These are phyloP conservation scores for Paragorgia papillata DNA, from an alignment of 92 coral and sea anemone genomes.

Conservation along the genomic window DNA sequence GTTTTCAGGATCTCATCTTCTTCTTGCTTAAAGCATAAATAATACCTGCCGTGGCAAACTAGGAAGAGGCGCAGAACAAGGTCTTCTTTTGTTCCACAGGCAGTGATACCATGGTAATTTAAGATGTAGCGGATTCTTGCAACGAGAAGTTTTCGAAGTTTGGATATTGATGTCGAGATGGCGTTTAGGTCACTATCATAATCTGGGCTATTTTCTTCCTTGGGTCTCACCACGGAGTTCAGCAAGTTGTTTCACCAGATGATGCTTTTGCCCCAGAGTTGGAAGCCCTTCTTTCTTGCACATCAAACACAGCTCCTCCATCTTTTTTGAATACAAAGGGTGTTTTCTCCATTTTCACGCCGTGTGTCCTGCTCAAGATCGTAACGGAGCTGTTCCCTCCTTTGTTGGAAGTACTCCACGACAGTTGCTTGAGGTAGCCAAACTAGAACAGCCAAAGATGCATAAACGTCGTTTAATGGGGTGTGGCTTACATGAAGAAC, in stretches of 20 bases:
- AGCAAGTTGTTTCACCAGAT: conserved; percentile 42
- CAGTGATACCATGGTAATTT: conserved; percentile 38
- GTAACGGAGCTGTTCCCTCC: conserved; percentile 18
- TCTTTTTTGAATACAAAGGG: conserved; percentile 44
- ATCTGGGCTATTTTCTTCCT: neutral
- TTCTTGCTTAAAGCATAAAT: conserved; percentile 19
- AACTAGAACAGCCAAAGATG: neutral
- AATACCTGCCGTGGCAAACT: conserved; percentile 6
- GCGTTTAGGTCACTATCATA: conserved; percentile 23
- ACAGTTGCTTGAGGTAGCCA: conserved; percentile 37
- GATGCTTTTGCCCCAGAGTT: conserved; percentile 31
- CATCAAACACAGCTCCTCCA: conserved; percentile 15
- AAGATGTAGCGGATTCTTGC: conserved; percentile 6
- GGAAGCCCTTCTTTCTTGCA: conserved; percentile 35
- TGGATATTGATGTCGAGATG: conserved; percentile 15
- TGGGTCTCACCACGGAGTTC: conserved; percentile 15
- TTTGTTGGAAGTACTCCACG: conserved; percentile 6
- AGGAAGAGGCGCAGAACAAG: conserved; percentile 36
- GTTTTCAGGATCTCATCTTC: conserved; percentile 25
- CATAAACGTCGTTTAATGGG: conserved; percentile 1
- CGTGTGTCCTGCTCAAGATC: conserved; percentile 28
- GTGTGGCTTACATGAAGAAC: conserved; percentile 10
- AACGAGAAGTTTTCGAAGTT: conserved; percentile 33
- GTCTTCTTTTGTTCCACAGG: conserved; percentile 40
- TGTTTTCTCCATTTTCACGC: conserved; percentile 63